Evolutionary conservation across 30 jellyfish, hydroid and myxozoan species (phyloP).

Genomic region (Phacellophora camtschatica): DNA sequence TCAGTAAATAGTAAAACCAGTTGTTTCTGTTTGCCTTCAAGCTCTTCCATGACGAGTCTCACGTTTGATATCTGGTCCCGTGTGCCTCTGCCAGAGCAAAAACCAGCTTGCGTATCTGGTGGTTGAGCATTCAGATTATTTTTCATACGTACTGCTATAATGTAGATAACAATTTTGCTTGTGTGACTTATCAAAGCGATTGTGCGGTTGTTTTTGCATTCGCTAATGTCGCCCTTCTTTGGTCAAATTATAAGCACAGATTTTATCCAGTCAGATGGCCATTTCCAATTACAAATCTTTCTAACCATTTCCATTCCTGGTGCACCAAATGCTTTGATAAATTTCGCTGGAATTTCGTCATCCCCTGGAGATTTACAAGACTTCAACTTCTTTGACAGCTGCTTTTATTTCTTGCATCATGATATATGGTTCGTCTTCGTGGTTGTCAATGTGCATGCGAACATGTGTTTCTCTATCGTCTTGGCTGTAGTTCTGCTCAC

Average conservation of each 20-base stretch:
- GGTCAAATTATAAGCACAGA: constrained; percentile 9
- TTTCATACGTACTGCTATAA: neutral
- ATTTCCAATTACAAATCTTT: constrained; percentile 1
- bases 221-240: constrained; percentile 10
- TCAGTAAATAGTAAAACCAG: neutral
- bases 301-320: neutral
- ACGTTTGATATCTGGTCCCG: neutral
- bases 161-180: constrained; percentile 6
- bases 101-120: constrained; percentile 6
- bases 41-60: neutral
- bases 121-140: neutral
- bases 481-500: neutral
- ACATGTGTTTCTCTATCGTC: too few species aligned
- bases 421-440: neutral
- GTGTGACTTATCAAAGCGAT: constrained; percentile 19
- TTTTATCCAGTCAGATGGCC: constrained; percentile 27
- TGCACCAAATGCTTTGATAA: neutral
- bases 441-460: too few species aligned
- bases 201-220: constrained; percentile 12
- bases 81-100: neutral
- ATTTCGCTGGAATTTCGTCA: constrained; percentile 19
- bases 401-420: neutral
- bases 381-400: neutral
- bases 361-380: neutral
- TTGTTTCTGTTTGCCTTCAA: neutral